Percentiles rank a stretch among this genome's conserved stretches.
These are phyloP conservation scores for Apamea crenata DNA, from an alignment of 2,888 invertebrate genomes.

Conservation along the genomic window DNA sequence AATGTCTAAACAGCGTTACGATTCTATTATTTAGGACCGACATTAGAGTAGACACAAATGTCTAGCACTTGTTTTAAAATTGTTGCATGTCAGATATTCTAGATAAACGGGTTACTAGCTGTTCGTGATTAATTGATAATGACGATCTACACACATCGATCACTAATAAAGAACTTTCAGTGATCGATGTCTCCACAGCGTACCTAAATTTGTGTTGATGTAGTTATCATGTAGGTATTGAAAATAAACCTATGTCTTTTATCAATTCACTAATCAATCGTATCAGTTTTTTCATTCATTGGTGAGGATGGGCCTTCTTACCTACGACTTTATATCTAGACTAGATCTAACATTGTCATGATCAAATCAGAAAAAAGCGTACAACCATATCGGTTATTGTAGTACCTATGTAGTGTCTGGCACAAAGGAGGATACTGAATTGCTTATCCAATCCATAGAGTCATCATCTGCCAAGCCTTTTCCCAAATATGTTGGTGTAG, in stretches of 20 bases:
- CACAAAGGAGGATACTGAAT: background rate
- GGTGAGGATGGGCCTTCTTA: constrained; percentile 2
- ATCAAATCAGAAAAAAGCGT: background rate
- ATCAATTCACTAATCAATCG: constrained; percentile 24
- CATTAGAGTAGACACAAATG: background rate
- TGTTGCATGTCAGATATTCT: constrained; percentile 10
- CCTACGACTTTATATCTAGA: background rate
- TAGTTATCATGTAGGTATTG: constrained; percentile 11
- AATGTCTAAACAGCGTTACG: constrained; percentile 19
- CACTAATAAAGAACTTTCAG: too few species aligned
- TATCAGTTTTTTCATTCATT: background rate
- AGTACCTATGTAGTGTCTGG: background rate
- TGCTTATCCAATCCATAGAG: background rate
- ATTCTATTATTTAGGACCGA: background rate
- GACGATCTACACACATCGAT: background rate
- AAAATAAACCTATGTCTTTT: background rate
- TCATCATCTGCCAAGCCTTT: background rate
- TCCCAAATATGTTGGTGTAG: background rate
- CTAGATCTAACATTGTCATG: background rate
- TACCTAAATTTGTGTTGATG: constrained; percentile 2
- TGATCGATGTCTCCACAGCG: too few species aligned
- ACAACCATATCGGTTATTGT: background rate
- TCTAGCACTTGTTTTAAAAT: constrained; percentile 5
- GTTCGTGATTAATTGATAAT: constrained; percentile 25
- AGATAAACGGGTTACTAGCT: constrained; percentile 19